Percentiles rank a stretch among this genome's conserved stretches.
Conservation (phyloP, 2,888 invertebrate genomes). For the Melanostoma scalare region DNA sequence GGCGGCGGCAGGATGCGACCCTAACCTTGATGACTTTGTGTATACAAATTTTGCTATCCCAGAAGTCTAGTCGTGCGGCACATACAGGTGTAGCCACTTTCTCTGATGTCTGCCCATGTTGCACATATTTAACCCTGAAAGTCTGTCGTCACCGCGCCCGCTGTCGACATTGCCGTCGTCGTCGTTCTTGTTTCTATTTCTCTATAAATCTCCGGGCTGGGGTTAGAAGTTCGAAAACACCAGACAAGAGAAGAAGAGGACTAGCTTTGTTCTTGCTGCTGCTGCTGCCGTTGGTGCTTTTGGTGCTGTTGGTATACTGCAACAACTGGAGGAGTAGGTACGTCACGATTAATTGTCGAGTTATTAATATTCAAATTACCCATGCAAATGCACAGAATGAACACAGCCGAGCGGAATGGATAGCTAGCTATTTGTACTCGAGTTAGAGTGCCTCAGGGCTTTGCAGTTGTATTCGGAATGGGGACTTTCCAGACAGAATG, state of each 20-base stretch:
- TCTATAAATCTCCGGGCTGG: constrained; percentile 14
- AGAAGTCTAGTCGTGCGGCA: constrained; percentile 33
- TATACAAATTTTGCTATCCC: constrained; percentile 57
- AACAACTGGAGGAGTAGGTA: constrained; percentile 20
- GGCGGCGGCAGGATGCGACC: constrained; percentile 40
- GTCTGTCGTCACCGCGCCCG: constrained; percentile 9
- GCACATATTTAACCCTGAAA: constrained; percentile 43
- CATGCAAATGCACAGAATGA: constrained; percentile 62
- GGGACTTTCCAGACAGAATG: constrained; percentile 11
- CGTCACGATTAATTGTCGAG: constrained; percentile 72
- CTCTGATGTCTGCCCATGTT: constrained; percentile 36
- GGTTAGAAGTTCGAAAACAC: constrained; percentile 29
- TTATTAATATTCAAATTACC: constrained; percentile 73
- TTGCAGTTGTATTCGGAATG: constrained; percentile 5
- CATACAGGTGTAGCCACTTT: constrained; percentile 65
- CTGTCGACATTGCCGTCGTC: neutral
- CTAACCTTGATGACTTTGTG: constrained; percentile 69
- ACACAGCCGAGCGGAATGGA: constrained; percentile 65
- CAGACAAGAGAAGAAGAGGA: constrained; percentile 12
- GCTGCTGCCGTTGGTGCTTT: constrained; percentile 2
- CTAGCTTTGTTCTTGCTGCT: constrained; percentile 14
- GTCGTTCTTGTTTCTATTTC: neutral
- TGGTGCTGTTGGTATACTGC: constrained; percentile 12
- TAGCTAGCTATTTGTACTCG: constrained; percentile 70
- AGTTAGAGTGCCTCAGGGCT: constrained; percentile 56